phyloP scores from a whole-genome alignment of 1,140 invertebrate species.

The Adoxophyes honmai region DNA sequence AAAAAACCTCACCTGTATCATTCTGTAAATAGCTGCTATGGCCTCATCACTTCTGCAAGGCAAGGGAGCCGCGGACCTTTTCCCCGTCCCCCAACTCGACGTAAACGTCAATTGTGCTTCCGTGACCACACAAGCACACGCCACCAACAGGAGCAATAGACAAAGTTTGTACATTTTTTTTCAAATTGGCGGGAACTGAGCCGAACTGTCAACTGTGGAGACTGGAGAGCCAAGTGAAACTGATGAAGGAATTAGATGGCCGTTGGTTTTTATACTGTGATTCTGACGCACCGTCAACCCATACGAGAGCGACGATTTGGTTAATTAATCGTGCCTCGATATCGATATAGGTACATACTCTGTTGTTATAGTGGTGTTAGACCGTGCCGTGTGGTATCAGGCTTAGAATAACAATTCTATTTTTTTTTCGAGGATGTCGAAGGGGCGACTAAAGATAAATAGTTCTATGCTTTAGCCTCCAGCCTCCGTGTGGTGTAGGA shows the following conservation, averaged over 20 bases:
- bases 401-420: too few species aligned
- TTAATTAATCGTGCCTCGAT: not conserved
- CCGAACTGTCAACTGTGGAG: too few species aligned
- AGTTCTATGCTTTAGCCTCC: too few species aligned
- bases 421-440: too few species aligned
- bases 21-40: slow-evolving; percentile 49
- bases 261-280: not conserved
- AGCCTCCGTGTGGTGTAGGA: too few species aligned
- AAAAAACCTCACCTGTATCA: slow-evolving; percentile 67
- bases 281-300: slow-evolving; percentile 7
- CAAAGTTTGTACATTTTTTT: slow-evolving; percentile 46
- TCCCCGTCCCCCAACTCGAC: slow-evolving; percentile 56
- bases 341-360: too few species aligned
- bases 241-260: not conserved
- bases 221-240: too few species aligned
- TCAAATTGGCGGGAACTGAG: too few species aligned
- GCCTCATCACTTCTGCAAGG: slow-evolving; percentile 52
- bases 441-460: too few species aligned
- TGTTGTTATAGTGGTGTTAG: too few species aligned
- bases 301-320: not conserved
- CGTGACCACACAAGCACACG: slow-evolving; percentile 36
- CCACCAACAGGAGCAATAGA: slow-evolving; percentile 40
- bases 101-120: slow-evolving; percentile 62
- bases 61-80: slow-evolving; percentile 38
- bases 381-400: too few species aligned